Percentiles rank a stretch among this genome's conserved stretches.
Conservation (phyloP, 92 coral and sea anemone species). For the Heliopora coerulea region DNA sequence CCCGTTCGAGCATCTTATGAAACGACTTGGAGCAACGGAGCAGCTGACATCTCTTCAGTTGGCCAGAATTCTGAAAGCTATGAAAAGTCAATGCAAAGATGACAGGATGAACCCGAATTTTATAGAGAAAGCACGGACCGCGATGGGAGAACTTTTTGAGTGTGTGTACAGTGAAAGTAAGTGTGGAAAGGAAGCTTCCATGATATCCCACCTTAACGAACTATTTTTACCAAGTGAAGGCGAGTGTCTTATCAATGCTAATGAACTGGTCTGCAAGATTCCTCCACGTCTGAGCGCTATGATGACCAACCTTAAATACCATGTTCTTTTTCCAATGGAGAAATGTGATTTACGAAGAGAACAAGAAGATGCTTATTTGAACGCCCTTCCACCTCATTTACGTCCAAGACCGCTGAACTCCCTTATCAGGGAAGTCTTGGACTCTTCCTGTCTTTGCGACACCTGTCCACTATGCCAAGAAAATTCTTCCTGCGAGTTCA, state of each 20-base stretch:
- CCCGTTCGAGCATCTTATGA: conserved; percentile 33
- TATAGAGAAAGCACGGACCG: conserved; percentile 15
- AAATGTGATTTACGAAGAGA: conserved; percentile 60
- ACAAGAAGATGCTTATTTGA: conserved; percentile 42
- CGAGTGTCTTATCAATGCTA: conserved; percentile 2
- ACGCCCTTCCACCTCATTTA: conserved; percentile 12
- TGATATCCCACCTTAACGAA: conserved; percentile 34
- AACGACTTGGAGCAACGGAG: conserved; percentile 45
- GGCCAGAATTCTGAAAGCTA: conserved; percentile 36
- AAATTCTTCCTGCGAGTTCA: conserved; percentile 19
- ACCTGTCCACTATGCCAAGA: conserved; percentile 3
- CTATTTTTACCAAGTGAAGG: conserved; percentile 21
- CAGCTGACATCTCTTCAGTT: conserved; percentile 30
- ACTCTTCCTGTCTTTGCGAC: conserved; percentile 1
- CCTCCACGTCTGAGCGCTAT: background rate
- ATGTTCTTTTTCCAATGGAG: conserved; percentile 6
- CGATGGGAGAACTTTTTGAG: conserved; percentile 22
- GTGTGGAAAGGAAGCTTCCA: conserved; percentile 14
- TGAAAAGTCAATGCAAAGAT: conserved; percentile 17
- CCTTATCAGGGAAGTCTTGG: conserved; percentile 5
- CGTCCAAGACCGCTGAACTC: conserved; percentile 12
- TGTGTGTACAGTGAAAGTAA: background rate
- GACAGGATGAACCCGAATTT: conserved; percentile 33
- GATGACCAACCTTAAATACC: background rate
- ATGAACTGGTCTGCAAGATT: conserved; percentile 13